Percentiles rank a stretch among this genome's conserved stretches.
Conservation (phyloP, 2,113 vertebrate genomes). For the Butorides virescens region DNA sequence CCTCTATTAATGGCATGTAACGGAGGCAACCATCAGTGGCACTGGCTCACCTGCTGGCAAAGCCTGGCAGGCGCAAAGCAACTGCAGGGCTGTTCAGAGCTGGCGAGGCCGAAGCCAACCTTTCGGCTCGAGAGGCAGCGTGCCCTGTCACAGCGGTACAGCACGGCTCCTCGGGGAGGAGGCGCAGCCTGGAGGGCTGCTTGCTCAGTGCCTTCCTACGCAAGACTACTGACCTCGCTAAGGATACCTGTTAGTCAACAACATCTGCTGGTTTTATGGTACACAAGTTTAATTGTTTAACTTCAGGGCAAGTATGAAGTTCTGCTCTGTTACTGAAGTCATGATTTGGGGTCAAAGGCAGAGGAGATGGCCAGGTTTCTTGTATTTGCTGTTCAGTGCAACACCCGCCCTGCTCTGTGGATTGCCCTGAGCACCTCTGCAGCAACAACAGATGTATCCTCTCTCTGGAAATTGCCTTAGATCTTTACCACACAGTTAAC, state of each 20-base stretch:
- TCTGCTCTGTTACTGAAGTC: neutral
- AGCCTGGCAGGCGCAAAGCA: neutral
- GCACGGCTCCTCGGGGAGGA: neutral
- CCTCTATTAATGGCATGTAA: fast-evolving
- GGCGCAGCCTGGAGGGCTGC: neutral
- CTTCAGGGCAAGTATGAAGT: neutral
- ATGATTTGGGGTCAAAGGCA: neutral
- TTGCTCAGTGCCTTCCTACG: neutral
- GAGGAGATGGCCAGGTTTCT: neutral
- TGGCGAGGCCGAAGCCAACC: neutral
- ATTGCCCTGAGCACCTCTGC: neutral
- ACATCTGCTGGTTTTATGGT: neutral
- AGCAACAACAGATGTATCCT: neutral
- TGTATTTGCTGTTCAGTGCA: neutral
- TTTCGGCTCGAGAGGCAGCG: fast-evolving
- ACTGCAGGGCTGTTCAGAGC: neutral
- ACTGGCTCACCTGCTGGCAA: neutral
- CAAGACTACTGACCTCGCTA: fast-evolving
- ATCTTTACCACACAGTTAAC: neutral
- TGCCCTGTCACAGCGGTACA: neutral
- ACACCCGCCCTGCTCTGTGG: fast-evolving
- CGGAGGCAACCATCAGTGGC: neutral
- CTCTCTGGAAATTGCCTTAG: neutral
- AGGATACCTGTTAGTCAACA: fast-evolving
- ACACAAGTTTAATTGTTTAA: neutral